A percentile compares a stretch with the other conserved stretches of the same genome.
Evolutionary conservation across 2,113 vertebrate species (phyloP).

Genomic region (Ammospiza nelsoni): DNA sequence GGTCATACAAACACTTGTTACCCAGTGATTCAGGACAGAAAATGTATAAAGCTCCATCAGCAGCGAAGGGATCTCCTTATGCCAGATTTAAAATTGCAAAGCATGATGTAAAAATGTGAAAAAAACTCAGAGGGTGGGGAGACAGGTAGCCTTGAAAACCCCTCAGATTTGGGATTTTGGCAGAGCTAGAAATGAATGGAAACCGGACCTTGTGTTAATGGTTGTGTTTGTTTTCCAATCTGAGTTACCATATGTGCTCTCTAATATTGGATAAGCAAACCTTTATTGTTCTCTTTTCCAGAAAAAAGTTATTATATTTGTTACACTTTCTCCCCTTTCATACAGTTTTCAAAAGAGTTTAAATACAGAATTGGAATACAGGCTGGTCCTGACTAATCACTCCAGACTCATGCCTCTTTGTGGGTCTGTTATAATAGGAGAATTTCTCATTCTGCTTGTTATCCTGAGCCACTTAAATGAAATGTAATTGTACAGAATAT

Average conservation of each 20-base stretch:
- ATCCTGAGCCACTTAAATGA: not conserved
- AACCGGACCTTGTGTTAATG: not conserved
- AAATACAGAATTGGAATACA: not conserved
- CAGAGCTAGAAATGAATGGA: not conserved
- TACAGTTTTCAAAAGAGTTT: not conserved
- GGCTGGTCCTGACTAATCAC: not conserved
- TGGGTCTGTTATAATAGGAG: not conserved
- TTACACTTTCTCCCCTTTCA: not conserved
- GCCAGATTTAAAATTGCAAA: not conserved
- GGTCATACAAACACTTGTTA: not conserved
- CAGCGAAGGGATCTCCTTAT: not conserved
- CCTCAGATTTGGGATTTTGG: not conserved
- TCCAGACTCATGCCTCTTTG: not conserved
- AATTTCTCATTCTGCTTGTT: not conserved
- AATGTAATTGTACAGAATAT: not conserved
- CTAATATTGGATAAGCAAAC: not conserved
- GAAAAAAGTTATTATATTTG: not conserved
- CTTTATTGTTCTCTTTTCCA: not conserved
- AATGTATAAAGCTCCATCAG: not conserved
- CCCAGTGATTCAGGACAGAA: not conserved
- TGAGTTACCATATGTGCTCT: fast-evolving
- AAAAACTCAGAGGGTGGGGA: not conserved
- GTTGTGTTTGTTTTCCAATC: not conserved
- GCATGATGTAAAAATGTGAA: not conserved
- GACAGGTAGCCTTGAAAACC: not conserved